A percentile compares a stretch with the other conserved stretches of the same genome.
Evolutionary conservation across 64 coral and sea anemone genomes (phyloP).

Genomic region (Stichodactyla mertensii): DNA sequence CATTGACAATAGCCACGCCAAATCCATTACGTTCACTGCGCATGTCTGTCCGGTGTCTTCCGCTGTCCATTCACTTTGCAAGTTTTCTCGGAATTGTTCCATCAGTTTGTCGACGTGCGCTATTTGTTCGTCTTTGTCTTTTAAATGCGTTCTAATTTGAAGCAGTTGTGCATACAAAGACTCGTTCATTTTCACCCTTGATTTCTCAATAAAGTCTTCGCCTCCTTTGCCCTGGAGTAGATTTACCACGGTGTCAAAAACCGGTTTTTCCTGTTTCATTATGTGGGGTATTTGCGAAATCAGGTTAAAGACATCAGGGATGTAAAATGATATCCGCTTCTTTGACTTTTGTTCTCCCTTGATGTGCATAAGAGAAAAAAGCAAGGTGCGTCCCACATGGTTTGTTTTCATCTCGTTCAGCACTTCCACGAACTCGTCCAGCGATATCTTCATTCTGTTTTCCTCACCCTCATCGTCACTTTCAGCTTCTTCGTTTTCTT

Average conservation of each 20-base stretch:
- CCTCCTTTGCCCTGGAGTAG: not conserved
- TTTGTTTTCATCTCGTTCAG: constrained; percentile 4
- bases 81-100: not conserved
- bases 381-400: not conserved
- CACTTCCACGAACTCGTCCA: not conserved
- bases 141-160: not conserved
- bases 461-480: not conserved
- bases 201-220: not conserved
- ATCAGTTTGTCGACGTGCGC: not conserved
- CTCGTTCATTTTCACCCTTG: not conserved
- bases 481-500: not conserved
- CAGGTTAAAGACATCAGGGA: not conserved
- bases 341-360: not conserved
- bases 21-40: not conserved
- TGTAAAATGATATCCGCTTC: not conserved
- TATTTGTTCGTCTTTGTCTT: not conserved
- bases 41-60: not conserved
- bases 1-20: not conserved
- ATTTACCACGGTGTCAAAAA: not conserved
- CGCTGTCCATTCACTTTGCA: not conserved
- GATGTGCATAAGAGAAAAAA: not conserved
- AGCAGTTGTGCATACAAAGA: not conserved
- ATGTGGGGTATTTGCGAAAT: not conserved
- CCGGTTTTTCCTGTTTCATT: not conserved
- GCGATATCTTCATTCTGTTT: not conserved